These are phyloP conservation scores for Drosophila tsacasi DNA, from an alignment of 1,140 invertebrate genomes.

Conservation along the genomic window DNA sequence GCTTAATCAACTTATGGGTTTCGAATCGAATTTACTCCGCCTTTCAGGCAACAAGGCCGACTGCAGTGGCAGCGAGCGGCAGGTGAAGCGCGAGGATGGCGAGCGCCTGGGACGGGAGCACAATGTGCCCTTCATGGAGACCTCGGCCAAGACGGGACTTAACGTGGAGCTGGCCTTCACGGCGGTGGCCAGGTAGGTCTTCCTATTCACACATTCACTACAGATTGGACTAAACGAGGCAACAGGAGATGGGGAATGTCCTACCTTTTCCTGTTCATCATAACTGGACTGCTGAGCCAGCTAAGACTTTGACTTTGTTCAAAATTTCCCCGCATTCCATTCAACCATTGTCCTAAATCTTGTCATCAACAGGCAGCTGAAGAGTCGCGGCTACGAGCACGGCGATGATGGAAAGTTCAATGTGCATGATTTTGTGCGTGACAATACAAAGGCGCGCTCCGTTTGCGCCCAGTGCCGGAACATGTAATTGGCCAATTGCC, in stretches of 20 bases:
- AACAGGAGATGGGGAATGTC: background rate
- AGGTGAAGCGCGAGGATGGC: constrained; percentile 92
- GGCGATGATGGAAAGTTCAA: constrained; percentile 88
- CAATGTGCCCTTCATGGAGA: constrained; percentile 94
- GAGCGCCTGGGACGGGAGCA: constrained; percentile 92
- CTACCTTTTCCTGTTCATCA: too few species aligned
- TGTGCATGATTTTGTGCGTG: constrained; percentile 89
- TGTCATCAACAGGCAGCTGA: constrained; percentile 87
- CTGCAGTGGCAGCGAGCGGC: constrained; percentile 90
- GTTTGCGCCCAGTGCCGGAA: constrained; percentile 85
- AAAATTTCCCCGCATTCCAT: background rate
- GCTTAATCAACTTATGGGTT: constrained; percentile 58
- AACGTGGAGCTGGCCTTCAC: constrained; percentile 94
- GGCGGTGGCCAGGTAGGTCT: constrained; percentile 89
- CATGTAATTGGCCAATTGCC: constrained; percentile 67
- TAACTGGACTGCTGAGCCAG: background rate
- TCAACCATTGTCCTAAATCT: constrained; percentile 7
- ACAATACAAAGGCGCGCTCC: constrained; percentile 87
- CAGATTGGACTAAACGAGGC: background rate
- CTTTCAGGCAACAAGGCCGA: constrained; percentile 93
- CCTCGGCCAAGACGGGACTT: constrained; percentile 93
- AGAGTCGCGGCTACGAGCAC: constrained; percentile 87
- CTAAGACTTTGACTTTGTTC: background rate
- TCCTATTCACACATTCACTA: background rate
- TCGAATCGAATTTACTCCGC: constrained; percentile 15